These are phyloP conservation scores for Calliopum simillimum DNA, from an alignment of 2,888 invertebrate genomes.

Conservation along the genomic window DNA sequence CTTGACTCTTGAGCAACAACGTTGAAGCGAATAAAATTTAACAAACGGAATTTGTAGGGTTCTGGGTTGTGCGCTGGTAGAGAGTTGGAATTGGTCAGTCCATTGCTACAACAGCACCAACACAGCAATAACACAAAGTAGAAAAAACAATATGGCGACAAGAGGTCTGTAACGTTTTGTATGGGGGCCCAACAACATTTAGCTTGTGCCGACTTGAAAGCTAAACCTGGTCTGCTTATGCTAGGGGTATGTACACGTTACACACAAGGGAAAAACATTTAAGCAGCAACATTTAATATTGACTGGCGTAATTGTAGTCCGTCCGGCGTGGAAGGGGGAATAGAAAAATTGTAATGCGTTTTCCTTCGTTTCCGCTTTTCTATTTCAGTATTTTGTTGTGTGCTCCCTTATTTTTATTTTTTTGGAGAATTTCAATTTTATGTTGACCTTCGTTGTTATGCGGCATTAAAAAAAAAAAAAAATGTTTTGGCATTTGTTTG, in stretches of 20 bases:
- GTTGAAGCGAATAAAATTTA: slow-evolving; percentile 12
- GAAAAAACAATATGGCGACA: slow-evolving; percentile 21
- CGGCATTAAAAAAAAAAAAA: too few relatives aligned
- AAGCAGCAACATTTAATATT: not conserved
- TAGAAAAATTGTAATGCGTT: not conserved
- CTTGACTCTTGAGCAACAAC: not conserved
- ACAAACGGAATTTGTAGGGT: slow-evolving; percentile 3
- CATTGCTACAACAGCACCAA: not conserved
- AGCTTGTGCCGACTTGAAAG: not conserved
- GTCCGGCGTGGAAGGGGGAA: too few relatives aligned
- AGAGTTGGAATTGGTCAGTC: not conserved
- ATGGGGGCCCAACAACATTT: not conserved
- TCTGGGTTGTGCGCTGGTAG: not conserved
- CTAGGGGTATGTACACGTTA: too few relatives aligned
- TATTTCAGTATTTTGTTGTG: too few relatives aligned
- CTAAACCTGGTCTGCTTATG: not conserved
- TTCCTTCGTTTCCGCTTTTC: too few relatives aligned
- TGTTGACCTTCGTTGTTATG: too few relatives aligned
- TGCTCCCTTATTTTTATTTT: too few relatives aligned
- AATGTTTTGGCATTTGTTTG: too few relatives aligned
- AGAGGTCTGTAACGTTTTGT: slow-evolving; percentile 15
- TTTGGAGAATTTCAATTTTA: too few relatives aligned
- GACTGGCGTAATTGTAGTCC: not conserved
- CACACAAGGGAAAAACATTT: too few relatives aligned
- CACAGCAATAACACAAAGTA: not conserved